These are phyloP conservation scores for Carassius auratus DNA, from an alignment of 2,113 vertebrate species.

Conservation along the genomic window DNA sequence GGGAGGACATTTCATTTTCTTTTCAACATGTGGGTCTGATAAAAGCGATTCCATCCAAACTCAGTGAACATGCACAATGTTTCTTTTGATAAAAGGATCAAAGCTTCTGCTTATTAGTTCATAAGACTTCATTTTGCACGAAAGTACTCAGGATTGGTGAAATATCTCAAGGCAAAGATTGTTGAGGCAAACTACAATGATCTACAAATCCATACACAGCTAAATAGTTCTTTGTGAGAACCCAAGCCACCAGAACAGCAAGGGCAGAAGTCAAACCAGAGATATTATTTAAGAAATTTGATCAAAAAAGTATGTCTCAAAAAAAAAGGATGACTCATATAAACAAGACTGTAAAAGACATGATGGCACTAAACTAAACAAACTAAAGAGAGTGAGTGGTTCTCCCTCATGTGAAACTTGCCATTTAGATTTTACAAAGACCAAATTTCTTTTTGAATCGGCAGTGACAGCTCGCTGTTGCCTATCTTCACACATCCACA, in stretches of 20 bases:
- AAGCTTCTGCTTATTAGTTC: conserved; percentile 1
- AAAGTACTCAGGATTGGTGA: background rate
- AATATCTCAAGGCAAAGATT: conserved; percentile 24
- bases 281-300: conserved; percentile 51
- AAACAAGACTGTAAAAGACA: background rate
- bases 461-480: background rate
- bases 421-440: background rate
- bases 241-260: conserved; percentile 45
- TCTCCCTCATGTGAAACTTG: background rate
- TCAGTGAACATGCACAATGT: background rate
- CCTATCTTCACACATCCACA: background rate
- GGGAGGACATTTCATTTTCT: background rate
- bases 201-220: conserved; percentile 37
- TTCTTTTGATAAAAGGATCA: conserved; percentile 2
- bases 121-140: background rate
- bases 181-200: background rate
- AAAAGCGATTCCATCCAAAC: background rate
- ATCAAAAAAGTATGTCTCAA: conserved; percentile 52
- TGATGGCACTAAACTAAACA: background rate
- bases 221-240: conserved; percentile 56
- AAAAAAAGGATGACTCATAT: background rate
- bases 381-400: background rate
- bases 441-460: background rate
- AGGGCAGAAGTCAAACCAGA: conserved; percentile 59
- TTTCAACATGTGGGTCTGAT: background rate